These are phyloP conservation scores for Fopius arisanus DNA, from an alignment of 1,140 invertebrate species.

Conservation along the genomic window DNA sequence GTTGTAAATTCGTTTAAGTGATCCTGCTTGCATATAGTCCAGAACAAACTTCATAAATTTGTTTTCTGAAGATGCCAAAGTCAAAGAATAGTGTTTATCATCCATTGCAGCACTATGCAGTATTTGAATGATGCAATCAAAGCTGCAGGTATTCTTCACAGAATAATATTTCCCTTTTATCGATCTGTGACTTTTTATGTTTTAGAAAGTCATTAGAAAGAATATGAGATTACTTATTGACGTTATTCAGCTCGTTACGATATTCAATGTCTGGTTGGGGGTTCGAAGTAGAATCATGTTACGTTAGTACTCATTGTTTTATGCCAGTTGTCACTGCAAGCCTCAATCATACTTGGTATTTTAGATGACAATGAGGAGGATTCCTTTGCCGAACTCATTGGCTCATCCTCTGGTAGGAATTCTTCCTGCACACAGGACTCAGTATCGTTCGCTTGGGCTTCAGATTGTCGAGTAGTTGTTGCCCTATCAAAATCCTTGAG, in stretches of 20 bases:
- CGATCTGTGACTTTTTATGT: background rate
- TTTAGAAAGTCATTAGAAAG: slow-evolving; percentile 14
- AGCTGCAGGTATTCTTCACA: slow-evolving; percentile 16
- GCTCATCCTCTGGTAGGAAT: background rate
- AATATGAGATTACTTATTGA: background rate
- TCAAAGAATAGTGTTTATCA: slow-evolving; percentile 5
- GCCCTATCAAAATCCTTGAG: background rate
- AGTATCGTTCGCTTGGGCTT: background rate
- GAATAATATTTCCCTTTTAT: slow-evolving; percentile 15
- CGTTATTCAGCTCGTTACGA: background rate
- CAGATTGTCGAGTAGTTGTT: background rate
- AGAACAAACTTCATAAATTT: background rate
- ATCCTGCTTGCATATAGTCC: background rate
- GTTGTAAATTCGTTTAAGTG: background rate
- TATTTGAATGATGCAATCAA: slow-evolving; percentile 16
- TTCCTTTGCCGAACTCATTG: background rate
- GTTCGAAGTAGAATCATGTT: slow-evolving; percentile 14
- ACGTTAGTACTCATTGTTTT: background rate
- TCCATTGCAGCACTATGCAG: slow-evolving; percentile 16
- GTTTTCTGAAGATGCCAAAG: background rate
- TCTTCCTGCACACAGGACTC: background rate
- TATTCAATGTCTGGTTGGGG: slow-evolving; percentile 21
- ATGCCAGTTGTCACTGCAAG: too few relatives aligned
- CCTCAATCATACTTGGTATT: too few relatives aligned
- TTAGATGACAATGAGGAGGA: background rate